These are phyloP conservation scores for Chymomyza fuscimana DNA, from an alignment of 2,888 invertebrate genomes.

Conservation along the genomic window DNA sequence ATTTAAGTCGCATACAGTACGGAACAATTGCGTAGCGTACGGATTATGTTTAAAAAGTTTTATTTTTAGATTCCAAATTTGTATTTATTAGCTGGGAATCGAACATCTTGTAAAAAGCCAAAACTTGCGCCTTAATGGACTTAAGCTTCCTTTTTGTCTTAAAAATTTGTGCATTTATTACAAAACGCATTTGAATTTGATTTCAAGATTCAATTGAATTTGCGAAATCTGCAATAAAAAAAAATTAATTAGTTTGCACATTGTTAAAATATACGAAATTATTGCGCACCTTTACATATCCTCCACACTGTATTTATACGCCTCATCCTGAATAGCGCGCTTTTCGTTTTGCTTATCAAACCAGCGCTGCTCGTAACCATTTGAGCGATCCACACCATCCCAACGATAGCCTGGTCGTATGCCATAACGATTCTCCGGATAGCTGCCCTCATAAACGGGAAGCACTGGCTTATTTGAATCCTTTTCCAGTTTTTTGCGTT, in stretches of 20 bases:
- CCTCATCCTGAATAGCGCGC: conserved; percentile 89
- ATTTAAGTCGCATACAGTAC: too few relatives aligned
- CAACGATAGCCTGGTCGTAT: conserved; percentile 97
- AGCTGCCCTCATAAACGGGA: conserved; percentile 90
- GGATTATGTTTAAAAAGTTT: background rate
- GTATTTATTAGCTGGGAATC: too few relatives aligned
- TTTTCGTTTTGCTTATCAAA: conserved; percentile 88
- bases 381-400: conserved; percentile 99
- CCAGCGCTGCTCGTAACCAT: conserved; percentile 95
- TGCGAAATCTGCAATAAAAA: background rate
- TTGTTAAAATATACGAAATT: background rate
- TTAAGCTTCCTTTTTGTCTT: background rate
- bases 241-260: background rate
- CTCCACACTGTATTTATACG: conserved; percentile 96
- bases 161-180: background rate
- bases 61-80: too few relatives aligned
- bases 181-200: background rate
- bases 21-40: too few relatives aligned
- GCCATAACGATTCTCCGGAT: conserved; percentile 94
- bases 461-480: conserved; percentile 82
- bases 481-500: conserved; percentile 78
- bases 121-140: background rate
- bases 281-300: conserved; percentile 86
- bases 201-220: too few relatives aligned
- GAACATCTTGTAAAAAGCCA: background rate